These are phyloP conservation scores for Sander vitreus DNA, from an alignment of 2,113 vertebrate genomes.

Conservation along the genomic window DNA sequence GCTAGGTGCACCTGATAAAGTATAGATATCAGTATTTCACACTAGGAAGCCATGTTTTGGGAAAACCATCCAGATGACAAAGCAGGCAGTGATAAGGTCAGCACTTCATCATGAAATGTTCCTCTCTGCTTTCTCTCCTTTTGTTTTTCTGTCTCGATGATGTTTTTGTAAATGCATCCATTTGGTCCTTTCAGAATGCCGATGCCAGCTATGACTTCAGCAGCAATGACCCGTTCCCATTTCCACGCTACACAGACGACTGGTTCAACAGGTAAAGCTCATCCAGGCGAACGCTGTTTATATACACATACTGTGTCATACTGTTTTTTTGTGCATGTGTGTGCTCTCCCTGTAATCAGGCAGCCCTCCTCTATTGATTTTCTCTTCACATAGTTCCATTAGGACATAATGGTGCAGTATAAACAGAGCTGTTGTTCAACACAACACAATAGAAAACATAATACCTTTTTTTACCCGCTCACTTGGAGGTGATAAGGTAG, in stretches of 20 bases:
- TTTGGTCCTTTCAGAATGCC: slow-evolving; percentile 91
- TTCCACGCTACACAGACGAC: slow-evolving; percentile 98
- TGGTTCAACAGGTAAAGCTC: slow-evolving; percentile 98
- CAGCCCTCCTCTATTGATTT: slow-evolving; percentile 78
- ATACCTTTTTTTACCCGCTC: slow-evolving; percentile 46
- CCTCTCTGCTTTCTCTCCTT: slow-evolving; percentile 18
- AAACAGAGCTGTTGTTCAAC: slow-evolving; percentile 68
- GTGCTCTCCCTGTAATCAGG: slow-evolving; percentile 42
- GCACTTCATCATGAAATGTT: slow-evolving; percentile 22
- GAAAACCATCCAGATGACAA: slow-evolving; percentile 23
- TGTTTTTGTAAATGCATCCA: slow-evolving; percentile 54
- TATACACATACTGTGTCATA: slow-evolving; percentile 10
- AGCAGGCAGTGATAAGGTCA: slow-evolving; percentile 47
- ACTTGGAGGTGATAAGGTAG: slow-evolving; percentile 36
- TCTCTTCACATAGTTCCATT: slow-evolving; percentile 74
- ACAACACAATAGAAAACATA: slow-evolving; percentile 56
- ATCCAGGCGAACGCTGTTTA: slow-evolving; percentile 39
- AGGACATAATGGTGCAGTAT: slow-evolving; percentile 73
- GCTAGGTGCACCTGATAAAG: neutral
- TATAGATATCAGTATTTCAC: slow-evolving; percentile 7
- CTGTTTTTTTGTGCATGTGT: slow-evolving; percentile 44
- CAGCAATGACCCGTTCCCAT: slow-evolving; percentile 97
- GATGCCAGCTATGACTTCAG: slow-evolving; percentile 99
- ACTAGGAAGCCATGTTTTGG: slow-evolving; percentile 4
- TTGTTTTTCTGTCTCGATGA: slow-evolving; percentile 23